These are phyloP conservation scores for Chelonoidis abingdonii DNA, from an alignment of 2,113 vertebrate species.

Conservation along the genomic window DNA sequence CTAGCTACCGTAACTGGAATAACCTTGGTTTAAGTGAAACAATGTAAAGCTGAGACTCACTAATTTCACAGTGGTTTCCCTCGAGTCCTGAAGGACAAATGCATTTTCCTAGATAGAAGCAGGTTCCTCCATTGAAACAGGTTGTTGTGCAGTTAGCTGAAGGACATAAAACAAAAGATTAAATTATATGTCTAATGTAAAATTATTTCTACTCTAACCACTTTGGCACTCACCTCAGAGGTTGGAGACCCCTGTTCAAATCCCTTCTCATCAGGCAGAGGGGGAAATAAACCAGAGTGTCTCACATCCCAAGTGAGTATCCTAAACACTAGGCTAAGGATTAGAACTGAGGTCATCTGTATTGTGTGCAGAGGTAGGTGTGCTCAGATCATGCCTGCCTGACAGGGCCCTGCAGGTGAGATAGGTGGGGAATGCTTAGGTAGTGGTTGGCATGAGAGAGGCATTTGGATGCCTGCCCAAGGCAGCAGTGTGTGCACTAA, in stretches of 20 bases:
- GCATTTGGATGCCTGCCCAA: too few species aligned
- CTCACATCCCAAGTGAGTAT: too few species aligned
- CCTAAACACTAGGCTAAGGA: too few species aligned
- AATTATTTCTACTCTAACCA: background rate
- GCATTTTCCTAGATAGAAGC: constrained; percentile 91
- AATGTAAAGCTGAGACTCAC: constrained; percentile 78
- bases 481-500: too few species aligned
- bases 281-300: too few species aligned
- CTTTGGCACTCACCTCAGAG: background rate
- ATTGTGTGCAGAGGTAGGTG: too few species aligned
- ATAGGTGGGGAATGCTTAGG: too few species aligned
- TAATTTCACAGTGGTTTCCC: constrained; percentile 88
- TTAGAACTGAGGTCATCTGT: too few species aligned
- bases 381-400: too few species aligned
- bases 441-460: too few species aligned
- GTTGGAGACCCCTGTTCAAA: background rate
- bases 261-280: background rate
- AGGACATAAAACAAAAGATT: constrained; percentile 45
- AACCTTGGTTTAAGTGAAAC: background rate
- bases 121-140: constrained; percentile 90
- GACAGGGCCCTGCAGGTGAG: too few species aligned
- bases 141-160: constrained; percentile 88
- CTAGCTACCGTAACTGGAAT: background rate
- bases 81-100: constrained; percentile 88
- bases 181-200: background rate